Percentiles rank a stretch among this genome's conserved stretches.
These are phyloP conservation scores for Emys orbicularis DNA, from an alignment of 2,797 vertebrate genomes.

Conservation along the genomic window DNA sequence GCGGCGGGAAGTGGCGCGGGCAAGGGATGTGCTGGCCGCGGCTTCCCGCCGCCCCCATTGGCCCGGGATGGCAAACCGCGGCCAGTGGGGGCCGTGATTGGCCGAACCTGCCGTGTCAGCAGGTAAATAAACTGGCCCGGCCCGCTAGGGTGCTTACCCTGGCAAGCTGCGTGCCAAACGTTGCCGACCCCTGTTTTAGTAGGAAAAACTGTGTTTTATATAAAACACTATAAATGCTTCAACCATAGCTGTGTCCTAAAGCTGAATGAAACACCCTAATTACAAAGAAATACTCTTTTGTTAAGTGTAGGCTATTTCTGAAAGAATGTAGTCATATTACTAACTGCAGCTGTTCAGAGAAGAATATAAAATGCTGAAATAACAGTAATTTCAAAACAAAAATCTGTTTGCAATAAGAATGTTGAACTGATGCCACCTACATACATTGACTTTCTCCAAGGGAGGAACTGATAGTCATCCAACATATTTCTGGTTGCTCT, in stretches of 20 bases:
- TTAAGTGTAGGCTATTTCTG: constrained; percentile 67
- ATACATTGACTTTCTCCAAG: neutral
- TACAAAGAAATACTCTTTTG: constrained; percentile 57
- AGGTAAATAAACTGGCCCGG: no score
- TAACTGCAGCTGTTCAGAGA: constrained; percentile 42
- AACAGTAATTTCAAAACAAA: constrained; percentile 49
- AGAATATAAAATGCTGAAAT: constrained; percentile 67
- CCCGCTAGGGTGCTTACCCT: no score
- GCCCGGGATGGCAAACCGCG: no score
- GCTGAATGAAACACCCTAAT: constrained; percentile 57
- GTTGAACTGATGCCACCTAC: constrained; percentile 4
- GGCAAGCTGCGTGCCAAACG: no score
- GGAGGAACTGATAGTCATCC: neutral
- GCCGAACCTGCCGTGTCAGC: no score
- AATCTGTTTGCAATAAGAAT: constrained; percentile 40
- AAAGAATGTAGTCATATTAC: constrained; percentile 57
- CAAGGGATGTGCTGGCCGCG: no score
- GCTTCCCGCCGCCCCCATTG: no score
- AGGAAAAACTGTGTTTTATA: constrained; percentile 8
- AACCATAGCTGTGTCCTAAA: constrained; percentile 33
- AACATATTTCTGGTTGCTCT: neutral
- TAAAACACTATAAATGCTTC: constrained; percentile 1
- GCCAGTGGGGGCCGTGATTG: no score
- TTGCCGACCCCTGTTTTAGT: neutral
- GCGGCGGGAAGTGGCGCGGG: no score